Base-by-base conservation (phyloP, 2,797 vertebrate genomes). In the Manis pentadactyla region DNA sequence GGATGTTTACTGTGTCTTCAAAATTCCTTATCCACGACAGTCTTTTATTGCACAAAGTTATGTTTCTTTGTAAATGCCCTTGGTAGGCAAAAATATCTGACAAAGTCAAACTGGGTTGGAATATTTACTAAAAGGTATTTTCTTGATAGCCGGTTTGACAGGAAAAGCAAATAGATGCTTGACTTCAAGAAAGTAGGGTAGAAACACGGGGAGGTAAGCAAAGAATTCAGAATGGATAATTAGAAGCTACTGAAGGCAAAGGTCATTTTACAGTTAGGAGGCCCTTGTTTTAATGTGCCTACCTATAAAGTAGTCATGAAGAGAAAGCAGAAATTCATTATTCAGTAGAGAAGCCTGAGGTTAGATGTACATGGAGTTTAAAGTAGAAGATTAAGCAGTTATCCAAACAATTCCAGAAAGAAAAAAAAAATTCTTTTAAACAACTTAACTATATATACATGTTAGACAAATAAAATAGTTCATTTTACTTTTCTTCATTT, bases 391-490 rank as follows among this genome's bases (percentile, higher is more conserved):
- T 71, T 87, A 79, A 81, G 75, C 34, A 7, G 10, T 78, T 71
- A 77, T 68, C 74, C 77, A 55, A 78, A 81, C 23, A 93, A 83
- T 69, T 90, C 23, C 27, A 46, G 12, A 0, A 83, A 4, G 11
- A 46, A 85, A 78, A 93, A 73, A 68, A 17, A 14, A 2, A 79
- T 46, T 79, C 42, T 57, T 61, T 4, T 12, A 29, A 37, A 79
- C 63, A 68, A 71, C 39, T n/a, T 88, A 55, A 93, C 86, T 88
- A 88, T 66, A 37, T 61, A 87, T 4, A 87, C n/a, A 42, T 55
- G 53, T 87, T 37, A 84, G n/a, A 90, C 51, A 68, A 91, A 81
- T 23, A 73, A 83, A 90, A 87, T 66, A 95, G 51, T 4, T 81
- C 61, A 27, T 90, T 86, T 63, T 82, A n/a, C 2, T 90, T 89